Base-by-base conservation (phyloP, 2,888 invertebrate species). In the Polyommatus iphigenia region DNA sequence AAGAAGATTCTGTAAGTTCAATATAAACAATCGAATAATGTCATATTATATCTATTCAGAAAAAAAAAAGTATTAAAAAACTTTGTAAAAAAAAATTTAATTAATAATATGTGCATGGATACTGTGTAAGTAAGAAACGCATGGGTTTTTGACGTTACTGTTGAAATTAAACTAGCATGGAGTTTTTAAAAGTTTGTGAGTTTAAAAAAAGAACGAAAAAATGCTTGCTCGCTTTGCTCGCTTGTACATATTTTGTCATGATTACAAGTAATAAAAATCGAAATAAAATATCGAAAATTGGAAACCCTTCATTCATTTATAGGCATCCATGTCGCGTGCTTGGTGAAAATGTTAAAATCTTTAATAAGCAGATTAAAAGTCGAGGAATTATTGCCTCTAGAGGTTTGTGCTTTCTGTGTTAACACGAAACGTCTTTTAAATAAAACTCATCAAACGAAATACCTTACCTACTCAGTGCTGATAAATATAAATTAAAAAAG, bases 231-330 rank as follows among this genome's bases (percentile, higher is more conserved):
- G 87, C 88, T 88, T 88, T 79, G 86, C 86, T 87, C 88, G 84
- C 84, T 86, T 87, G 92, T 89, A 87, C 89, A 85, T n/a, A n/a
- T n/a, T 87, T 81, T 86, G 87, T 92, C 93, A 93, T 93, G 93
- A 91, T 89, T 86, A 83, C 87, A 83, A 84, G 85, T 90, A 89
- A 92, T 93, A 92, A 93, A 92, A 87, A 85, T 85, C 86, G 86
- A 86, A 86, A 83, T 88, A 84, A 46, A 83, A 90, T 88, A 62
- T 59, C 10, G 59, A 73, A 41, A 73, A 57, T 78, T 57, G 57
- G 41, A 62, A 62, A 36, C 29, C 67, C 59, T 73, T 78, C 91
- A 90, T 91, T 91, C 85, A 87, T 87, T 87, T 87, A 87, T 88
- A 89, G 85, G 89, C 87, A 85, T 84, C 85, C 87, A 84, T 86